These are phyloP conservation scores for Microcebus griseorufus DNA, from an alignment of 2,113 vertebrate genomes.

Conservation along the genomic window DNA sequence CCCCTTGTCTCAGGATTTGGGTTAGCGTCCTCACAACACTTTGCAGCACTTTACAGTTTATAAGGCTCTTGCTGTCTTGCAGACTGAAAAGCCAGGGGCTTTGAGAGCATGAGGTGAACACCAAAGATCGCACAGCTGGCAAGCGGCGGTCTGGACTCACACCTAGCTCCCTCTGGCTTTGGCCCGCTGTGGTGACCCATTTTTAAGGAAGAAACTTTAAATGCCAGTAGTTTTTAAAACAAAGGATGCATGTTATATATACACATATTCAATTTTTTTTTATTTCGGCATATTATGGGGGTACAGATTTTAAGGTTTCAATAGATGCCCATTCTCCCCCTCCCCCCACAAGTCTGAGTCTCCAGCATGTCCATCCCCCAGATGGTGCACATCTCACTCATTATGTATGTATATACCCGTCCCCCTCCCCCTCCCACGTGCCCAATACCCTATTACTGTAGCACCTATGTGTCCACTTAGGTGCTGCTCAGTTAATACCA, in stretches of 20 bases:
- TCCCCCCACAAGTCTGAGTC: too few relatives aligned
- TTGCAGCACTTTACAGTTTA: neutral
- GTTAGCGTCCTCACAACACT: neutral
- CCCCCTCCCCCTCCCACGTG: too few relatives aligned
- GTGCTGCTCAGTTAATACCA: too few relatives aligned
- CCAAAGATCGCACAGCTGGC: neutral
- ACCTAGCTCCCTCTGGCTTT: neutral
- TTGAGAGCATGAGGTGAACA: neutral
- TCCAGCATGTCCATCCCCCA: too few relatives aligned
- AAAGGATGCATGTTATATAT: neutral
- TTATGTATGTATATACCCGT: too few relatives aligned
- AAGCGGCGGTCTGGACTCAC: neutral
- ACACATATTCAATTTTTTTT: neutral
- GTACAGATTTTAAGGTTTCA: too few relatives aligned
- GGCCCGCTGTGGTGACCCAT: neutral
- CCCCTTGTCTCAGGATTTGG: neutral
- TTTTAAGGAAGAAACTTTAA: neutral
- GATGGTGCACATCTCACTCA: too few relatives aligned
- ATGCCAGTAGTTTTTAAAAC: neutral
- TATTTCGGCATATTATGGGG: too few relatives aligned
- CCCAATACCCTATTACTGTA: too few relatives aligned
- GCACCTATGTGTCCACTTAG: too few relatives aligned
- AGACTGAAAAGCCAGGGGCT: neutral
- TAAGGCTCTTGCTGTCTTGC: neutral
- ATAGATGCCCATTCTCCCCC: too few relatives aligned